A percentile compares a stretch with the other conserved stretches of the same genome.
These are phyloP conservation scores for Drosophila monieri DNA, from an alignment of 2,888 invertebrate species.

Conservation along the genomic window DNA sequence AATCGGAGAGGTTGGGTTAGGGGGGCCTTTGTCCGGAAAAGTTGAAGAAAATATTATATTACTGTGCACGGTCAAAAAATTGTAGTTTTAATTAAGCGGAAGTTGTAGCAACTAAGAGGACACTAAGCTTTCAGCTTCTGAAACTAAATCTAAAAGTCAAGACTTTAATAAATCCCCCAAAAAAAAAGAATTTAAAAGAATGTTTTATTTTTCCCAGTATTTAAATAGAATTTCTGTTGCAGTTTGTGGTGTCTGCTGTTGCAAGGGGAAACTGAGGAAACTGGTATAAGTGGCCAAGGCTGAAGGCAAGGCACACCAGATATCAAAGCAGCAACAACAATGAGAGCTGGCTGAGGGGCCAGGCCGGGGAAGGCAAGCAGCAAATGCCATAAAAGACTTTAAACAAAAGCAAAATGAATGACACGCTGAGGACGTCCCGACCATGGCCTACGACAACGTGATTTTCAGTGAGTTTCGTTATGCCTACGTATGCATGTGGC, in stretches of 20 bases:
- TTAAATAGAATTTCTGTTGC: slow-evolving; percentile 72
- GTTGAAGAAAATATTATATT: slow-evolving; percentile 73
- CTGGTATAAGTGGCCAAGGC: slow-evolving; percentile 47
- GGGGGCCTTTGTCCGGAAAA: slow-evolving; percentile 20
- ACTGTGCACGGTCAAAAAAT: slow-evolving; percentile 41
- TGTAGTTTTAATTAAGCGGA: neutral
- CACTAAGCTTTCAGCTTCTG: slow-evolving; percentile 3
- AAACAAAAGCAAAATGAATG: slow-evolving; percentile 72
- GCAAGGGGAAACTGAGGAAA: slow-evolving; percentile 10
- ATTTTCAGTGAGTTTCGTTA: slow-evolving; percentile 71
- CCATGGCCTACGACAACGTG: slow-evolving; percentile 81
- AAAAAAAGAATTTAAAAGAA: no score
- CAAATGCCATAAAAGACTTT: slow-evolving; percentile 52
- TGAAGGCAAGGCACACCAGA: slow-evolving; percentile 24
- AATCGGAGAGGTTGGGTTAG: neutral
- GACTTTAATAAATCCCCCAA: neutral
- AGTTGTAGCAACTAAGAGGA: neutral
- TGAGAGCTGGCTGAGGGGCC: slow-evolving; percentile 15
- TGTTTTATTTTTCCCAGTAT: slow-evolving; percentile 21
- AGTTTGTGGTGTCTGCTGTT: slow-evolving; percentile 34
- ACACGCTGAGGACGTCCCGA: slow-evolving; percentile 61
- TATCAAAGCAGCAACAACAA: slow-evolving; percentile 36
- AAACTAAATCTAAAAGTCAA: no score
- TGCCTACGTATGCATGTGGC: slow-evolving; percentile 35
- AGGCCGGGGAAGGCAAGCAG: slow-evolving; percentile 14